phyloP scores from a whole-genome alignment of 2,888 invertebrate genomes.

The Drosophila kokeensis region DNA sequence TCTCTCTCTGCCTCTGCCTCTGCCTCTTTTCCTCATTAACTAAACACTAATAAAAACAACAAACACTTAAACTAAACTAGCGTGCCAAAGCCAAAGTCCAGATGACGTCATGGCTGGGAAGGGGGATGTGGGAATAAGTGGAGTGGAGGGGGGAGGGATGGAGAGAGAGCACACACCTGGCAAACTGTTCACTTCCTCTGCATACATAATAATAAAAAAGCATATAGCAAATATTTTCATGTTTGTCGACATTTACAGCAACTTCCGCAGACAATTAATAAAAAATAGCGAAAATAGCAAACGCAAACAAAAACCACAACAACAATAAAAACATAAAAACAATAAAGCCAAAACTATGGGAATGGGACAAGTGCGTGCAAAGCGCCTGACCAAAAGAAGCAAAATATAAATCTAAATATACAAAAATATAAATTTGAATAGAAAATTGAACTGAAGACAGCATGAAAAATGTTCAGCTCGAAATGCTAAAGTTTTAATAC shows the following conservation, averaged over 20 bases:
- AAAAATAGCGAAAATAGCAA: slow-evolving; percentile 35
- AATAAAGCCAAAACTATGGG: background rate
- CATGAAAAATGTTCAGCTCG: background rate
- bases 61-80: slow-evolving; percentile 36
- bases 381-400: slow-evolving; percentile 27
- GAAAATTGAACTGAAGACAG: background rate
- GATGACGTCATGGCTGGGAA: slow-evolving; percentile 44
- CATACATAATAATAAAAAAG: slow-evolving; percentile 29
- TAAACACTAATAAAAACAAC: slow-evolving; percentile 11
- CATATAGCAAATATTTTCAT: slow-evolving; percentile 65
- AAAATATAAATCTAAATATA: background rate
- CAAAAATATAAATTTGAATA: background rate
- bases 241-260: slow-evolving; percentile 75
- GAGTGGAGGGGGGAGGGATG: background rate
- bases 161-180: slow-evolving; percentile 17
- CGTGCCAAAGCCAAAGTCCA: slow-evolving; percentile 26
- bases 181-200: slow-evolving; percentile 29
- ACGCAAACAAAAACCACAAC: slow-evolving; percentile 1
- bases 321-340: background rate
- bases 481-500: background rate
- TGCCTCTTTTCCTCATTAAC: background rate
- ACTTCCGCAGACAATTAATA: slow-evolving; percentile 75
- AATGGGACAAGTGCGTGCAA: slow-evolving; percentile 19
- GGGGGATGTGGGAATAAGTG: background rate
- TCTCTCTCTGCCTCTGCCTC: too few relatives aligned